Evolutionary conservation across 2,113 vertebrate species (phyloP).

Genomic region (Brachionichthys hirsutus): DNA sequence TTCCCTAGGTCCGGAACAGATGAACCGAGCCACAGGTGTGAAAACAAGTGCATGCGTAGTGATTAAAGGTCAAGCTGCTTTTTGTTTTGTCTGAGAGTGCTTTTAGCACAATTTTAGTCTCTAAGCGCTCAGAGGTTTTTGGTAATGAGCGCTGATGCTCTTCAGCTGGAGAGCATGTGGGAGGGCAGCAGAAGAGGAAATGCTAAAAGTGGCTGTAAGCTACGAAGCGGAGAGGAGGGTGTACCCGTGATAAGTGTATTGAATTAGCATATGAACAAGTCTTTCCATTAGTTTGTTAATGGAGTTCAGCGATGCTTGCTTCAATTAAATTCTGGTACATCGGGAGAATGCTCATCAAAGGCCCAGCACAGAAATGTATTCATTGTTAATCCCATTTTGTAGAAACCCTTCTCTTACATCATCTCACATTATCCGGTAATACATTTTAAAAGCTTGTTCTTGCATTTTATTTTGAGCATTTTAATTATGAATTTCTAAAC

Average conservation of each 20-base stretch:
- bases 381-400: too few species aligned
- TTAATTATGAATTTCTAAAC: too few species aligned
- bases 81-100: too few species aligned
- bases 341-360: neutral
- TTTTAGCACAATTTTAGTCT: too few species aligned
- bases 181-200: neutral
- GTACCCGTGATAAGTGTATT: slow-evolving; percentile 12
- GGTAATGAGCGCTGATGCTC: slow-evolving; percentile 20
- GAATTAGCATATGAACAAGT: slow-evolving; percentile 49
- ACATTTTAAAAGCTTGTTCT: too few species aligned
- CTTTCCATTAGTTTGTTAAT: slow-evolving; percentile 17
- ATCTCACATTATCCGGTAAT: too few species aligned
- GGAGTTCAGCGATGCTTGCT: slow-evolving; percentile 25
- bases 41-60: neutral
- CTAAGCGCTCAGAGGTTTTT: neutral
- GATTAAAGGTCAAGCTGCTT: neutral
- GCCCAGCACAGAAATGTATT: neutral
- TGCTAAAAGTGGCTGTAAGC: neutral
- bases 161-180: neutral
- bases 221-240: neutral
- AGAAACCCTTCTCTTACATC: too few species aligned
- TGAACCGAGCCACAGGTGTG: neutral
- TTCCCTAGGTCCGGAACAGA: too few species aligned
- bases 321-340: slow-evolving; percentile 12
- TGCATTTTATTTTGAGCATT: too few species aligned